Percentiles rank a stretch among this genome's conserved stretches.
Evolutionary conservation across 2,888 invertebrate genomes (phyloP).

Genomic region (Selenia dentaria): DNA sequence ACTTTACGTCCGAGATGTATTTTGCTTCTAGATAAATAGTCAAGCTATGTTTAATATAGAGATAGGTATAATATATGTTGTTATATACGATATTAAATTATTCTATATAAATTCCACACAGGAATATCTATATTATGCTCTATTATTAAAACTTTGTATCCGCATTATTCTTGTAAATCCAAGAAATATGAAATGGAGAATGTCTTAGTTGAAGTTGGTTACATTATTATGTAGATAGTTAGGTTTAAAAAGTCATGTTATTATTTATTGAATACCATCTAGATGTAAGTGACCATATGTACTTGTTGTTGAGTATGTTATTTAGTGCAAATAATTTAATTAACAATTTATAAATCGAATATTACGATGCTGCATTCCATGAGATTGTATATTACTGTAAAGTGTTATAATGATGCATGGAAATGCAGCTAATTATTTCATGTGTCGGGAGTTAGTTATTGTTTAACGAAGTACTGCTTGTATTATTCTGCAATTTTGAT

Average conservation of each 20-base stretch:
- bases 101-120: conserved; percentile 8
- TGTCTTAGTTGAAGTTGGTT: conserved; percentile 30
- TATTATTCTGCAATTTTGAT: conserved; percentile 30
- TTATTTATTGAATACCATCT: conserved; percentile 58
- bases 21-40: conserved; percentile 26
- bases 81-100: conserved; percentile 17
- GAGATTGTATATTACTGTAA: conserved; percentile 11
- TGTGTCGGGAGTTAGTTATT: conserved; percentile 23
- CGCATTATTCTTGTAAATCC: conserved; percentile 27
- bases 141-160: conserved; percentile 8
- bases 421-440: conserved; percentile 28
- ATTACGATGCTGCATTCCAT: conserved; percentile 34
- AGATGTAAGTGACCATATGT: conserved; percentile 48
- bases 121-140: conserved; percentile 12
- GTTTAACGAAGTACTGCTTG: conserved; percentile 24
- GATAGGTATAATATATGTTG: conserved; percentile 26
- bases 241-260: conserved; percentile 49
- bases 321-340: conserved; percentile 37
- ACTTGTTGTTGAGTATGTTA: conserved; percentile 48
- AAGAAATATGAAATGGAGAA: conserved; percentile 27
- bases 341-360: conserved; percentile 27
- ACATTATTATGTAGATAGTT: conserved; percentile 37
- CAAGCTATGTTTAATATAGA: conserved; percentile 26
- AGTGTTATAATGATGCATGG: conserved; percentile 19
- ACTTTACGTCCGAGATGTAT: conserved; percentile 22